A percentile compares a stretch with the other conserved stretches of the same genome.
phyloP scores from a whole-genome alignment of 2,888 invertebrate genomes.

The Poecilobothrus nobilitatus region DNA sequence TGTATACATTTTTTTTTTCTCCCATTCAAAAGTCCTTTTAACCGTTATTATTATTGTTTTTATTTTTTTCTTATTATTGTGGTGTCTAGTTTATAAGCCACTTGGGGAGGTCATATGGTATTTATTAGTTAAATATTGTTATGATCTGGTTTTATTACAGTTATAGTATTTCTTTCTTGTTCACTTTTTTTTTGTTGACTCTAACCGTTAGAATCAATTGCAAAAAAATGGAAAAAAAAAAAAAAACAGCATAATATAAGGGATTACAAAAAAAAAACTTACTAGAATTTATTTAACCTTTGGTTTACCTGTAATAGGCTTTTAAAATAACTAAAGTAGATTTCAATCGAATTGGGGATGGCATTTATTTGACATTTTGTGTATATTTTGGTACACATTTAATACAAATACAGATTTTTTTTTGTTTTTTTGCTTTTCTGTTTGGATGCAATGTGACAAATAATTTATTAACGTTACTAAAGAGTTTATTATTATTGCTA shows the following conservation, averaged over 20 bases:
- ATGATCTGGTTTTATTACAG: constrained; percentile 6
- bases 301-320: neutral
- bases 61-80: neutral
- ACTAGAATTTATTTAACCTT: neutral
- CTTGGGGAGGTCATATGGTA: constrained; percentile 6
- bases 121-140: constrained; percentile 3
- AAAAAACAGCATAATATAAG: neutral
- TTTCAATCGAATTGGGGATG: too few species aligned
- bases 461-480: too few species aligned
- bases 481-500: too few species aligned
- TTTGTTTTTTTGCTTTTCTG: too few species aligned
- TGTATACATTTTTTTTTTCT: too few species aligned
- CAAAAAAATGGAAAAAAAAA: neutral
- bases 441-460: too few species aligned
- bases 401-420: too few species aligned
- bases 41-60: neutral
- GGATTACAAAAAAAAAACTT: neutral
- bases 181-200: neutral
- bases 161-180: neutral
- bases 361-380: neutral
- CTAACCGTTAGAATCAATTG: neutral
- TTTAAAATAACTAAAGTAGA: neutral
- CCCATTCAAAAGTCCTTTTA: too few species aligned
- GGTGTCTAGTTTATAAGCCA: constrained; percentile 4
- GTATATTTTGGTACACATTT: neutral